Evolutionary conservation across 53 echinoderm and acorn worm species (phyloP), one percentile per base, ranked within the genome.

Genomic region (Patiria pectinifera): DNA sequence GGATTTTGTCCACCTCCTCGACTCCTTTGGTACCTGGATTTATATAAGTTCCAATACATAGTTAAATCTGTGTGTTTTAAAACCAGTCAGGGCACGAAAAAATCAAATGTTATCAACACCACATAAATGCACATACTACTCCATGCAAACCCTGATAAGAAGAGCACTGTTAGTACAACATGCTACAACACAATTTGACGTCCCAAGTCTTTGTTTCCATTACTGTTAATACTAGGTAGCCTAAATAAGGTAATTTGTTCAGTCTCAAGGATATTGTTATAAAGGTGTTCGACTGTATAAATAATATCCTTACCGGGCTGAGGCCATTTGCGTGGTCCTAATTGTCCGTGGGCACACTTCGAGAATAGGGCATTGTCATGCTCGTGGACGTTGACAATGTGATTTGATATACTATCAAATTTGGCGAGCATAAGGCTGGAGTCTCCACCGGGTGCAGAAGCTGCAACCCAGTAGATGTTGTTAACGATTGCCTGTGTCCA

Each of bases 391-490:
- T 85, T 85, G 9, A 71, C 3, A 43, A 92, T 2, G 16, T 92
- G 92, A 8, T 76, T 76, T 4, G 6, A 11, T 15, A 92, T 43
- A 19, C 76, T 76, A 6, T 59, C 48, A 71, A 71, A 92, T 19
- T 92, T 92, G 7, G 92, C 92, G 21, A 76, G 35, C 85, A 92
- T 92, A 0, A 92, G 49, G 0, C 76, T 85, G 1, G 5, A n/a
- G 76, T 92, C 85, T 4, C 85, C 85, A 44, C 77, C 76, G 6
- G 59, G 71, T 26, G 92, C 85, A 0, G 92, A 84, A 10, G 75
- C 24, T 2, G 92, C 92, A 16, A 76, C 83, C 92, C 92, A 92
- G 22, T 85, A 92, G 1, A 92, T 24, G 22, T 85, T 83, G 23
- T 85, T 85, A 6, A 75, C 35, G 60, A 92, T 75, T 18, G 45